phyloP scores from a whole-genome alignment of 2,888 invertebrate species.

The Aphidius colemani region DNA sequence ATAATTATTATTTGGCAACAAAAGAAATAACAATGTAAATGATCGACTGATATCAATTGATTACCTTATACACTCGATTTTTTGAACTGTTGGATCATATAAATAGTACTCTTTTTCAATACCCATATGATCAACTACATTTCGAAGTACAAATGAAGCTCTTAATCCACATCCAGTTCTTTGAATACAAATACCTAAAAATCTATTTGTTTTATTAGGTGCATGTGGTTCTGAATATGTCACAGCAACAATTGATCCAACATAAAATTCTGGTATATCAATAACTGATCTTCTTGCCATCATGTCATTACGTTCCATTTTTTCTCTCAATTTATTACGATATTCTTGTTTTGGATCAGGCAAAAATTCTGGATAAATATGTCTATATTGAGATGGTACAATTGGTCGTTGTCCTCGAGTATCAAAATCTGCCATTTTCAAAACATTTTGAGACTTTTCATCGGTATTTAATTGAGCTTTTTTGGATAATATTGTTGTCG shows the following conservation, averaged over 20 bases:
- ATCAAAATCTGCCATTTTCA: neutral
- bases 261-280: conserved; percentile 97
- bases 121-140: conserved; percentile 89
- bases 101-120: conserved; percentile 77
- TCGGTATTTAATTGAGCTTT: neutral
- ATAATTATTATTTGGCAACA: neutral
- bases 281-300: conserved; percentile 78
- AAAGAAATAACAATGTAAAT: conserved; percentile 10
- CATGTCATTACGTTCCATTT: conserved; percentile 92
- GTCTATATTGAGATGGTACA: conserved; percentile 66
- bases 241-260: conserved; percentile 89
- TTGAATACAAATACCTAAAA: conserved; percentile 94
- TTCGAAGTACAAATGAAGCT: conserved; percentile 85
- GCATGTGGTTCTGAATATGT: conserved; percentile 85
- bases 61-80: conserved; percentile 80
- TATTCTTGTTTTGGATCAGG: conserved; percentile 81
- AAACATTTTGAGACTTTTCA: conserved; percentile 12
- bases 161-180: conserved; percentile 81
- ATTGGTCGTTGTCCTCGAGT: conserved; percentile 23
- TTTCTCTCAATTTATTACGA: conserved; percentile 83
- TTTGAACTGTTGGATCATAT: conserved; percentile 91
- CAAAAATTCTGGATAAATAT: conserved; percentile 88
- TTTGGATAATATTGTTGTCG: conserved; percentile 20
- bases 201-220: conserved; percentile 80
- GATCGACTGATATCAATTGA: neutral